These are phyloP conservation scores for Sebastes trivittatus DNA, from an alignment of 2,797 vertebrate species.

Conservation along the genomic window DNA sequence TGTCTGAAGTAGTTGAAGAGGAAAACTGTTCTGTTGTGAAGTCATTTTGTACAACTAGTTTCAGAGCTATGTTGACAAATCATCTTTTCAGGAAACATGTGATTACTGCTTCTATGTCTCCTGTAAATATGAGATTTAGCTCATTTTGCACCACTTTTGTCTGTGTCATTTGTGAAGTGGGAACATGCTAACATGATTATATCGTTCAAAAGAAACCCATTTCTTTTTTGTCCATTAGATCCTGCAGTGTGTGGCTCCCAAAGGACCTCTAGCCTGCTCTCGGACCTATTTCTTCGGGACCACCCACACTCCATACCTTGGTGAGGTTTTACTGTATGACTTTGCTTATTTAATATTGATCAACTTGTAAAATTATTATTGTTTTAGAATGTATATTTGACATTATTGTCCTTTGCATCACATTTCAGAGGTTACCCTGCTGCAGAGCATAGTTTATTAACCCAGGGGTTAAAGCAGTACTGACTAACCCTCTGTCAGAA, in stretches of 20 bases:
- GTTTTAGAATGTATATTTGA: background rate
- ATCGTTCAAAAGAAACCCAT: background rate
- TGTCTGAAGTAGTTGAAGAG: background rate
- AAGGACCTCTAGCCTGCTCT: slow-evolving; percentile 92
- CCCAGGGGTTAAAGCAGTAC: background rate
- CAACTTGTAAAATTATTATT: background rate
- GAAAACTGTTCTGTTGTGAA: slow-evolving; percentile 8
- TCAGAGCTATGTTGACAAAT: background rate
- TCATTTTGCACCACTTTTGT: background rate
- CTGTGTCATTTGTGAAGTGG: background rate
- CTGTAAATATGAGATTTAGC: background rate
- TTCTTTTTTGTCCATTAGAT: slow-evolving; percentile 77
- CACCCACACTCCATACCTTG: slow-evolving; percentile 91
- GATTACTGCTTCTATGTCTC: background rate
- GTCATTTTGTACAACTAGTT: background rate
- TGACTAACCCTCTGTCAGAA: background rate
- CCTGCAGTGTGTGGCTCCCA: slow-evolving; percentile 94
- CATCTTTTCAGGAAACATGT: background rate
- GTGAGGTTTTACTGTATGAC: slow-evolving; percentile 70
- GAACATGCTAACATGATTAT: background rate
- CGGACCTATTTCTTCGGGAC: slow-evolving; percentile 96
- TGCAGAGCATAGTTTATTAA: background rate
- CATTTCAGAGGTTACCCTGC: background rate
- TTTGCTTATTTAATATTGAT: background rate
- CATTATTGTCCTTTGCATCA: background rate